Percentiles rank a stretch among this genome's conserved stretches.
Evolutionary conservation across 2,888 invertebrate genomes (phyloP).

Genomic region (Seira musarum): DNA sequence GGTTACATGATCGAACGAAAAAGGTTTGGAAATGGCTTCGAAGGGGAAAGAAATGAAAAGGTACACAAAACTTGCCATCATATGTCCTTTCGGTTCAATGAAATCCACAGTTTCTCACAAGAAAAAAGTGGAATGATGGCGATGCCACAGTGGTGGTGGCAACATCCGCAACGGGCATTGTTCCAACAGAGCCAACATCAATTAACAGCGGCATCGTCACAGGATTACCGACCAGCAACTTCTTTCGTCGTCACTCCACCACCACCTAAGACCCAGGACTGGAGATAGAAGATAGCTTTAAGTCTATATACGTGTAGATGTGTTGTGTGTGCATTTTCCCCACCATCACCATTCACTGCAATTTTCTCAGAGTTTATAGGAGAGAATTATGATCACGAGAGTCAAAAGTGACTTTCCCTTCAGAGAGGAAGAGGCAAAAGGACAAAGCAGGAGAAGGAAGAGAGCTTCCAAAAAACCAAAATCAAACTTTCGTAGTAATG

Average conservation of each 20-base stretch:
- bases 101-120: too few relatives aligned
- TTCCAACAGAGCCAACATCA: slow-evolving; percentile 66
- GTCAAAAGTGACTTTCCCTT: too few relatives aligned
- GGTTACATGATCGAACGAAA: too few relatives aligned
- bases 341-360: slow-evolving; percentile 22
- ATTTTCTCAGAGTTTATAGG: too few relatives aligned
- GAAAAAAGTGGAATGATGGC: too few relatives aligned
- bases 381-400: too few relatives aligned
- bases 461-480: slow-evolving; percentile 50
- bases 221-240: slow-evolving; percentile 62
- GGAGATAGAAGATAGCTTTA: not conserved
- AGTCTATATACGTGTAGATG: slow-evolving; percentile 10
- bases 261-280: slow-evolving; percentile 14
- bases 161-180: slow-evolving; percentile 63
- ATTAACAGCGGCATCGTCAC: slow-evolving; percentile 65
- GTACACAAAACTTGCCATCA: too few relatives aligned
- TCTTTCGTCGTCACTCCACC: not conserved
- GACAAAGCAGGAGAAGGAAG: slow-evolving; percentile 12
- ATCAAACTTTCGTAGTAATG: slow-evolving; percentile 46
- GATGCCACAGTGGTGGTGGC: slow-evolving; percentile 44
- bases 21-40: too few relatives aligned
- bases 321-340: too few relatives aligned
- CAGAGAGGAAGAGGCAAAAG: not conserved
- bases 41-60: too few relatives aligned
- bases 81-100: too few relatives aligned